phyloP scores from a whole-genome alignment of 2,888 invertebrate species.

The Xanthia icteritia region DNA sequence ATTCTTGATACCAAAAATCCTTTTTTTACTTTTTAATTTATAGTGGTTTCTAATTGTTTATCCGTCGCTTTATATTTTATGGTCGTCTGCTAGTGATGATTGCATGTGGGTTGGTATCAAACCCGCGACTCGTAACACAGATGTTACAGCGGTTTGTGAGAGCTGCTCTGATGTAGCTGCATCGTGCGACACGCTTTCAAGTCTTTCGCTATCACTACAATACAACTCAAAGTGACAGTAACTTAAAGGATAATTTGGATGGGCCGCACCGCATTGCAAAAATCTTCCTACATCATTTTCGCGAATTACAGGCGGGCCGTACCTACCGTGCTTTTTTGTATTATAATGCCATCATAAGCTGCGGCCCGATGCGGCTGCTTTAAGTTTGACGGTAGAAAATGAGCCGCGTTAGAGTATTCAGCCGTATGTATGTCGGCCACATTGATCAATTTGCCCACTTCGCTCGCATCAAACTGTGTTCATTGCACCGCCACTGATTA shows the following conservation, averaged over 20 bases:
- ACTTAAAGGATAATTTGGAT: not conserved
- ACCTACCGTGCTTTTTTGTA: not conserved
- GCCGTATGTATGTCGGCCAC: not conserved
- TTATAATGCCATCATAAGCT: no score
- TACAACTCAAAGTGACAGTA: not conserved
- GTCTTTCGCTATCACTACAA: not conserved
- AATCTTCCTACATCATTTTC: not conserved
- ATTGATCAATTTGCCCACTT: conserved; percentile 6
- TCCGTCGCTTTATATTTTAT: not conserved
- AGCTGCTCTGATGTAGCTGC: not conserved
- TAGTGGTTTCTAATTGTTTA: not conserved
- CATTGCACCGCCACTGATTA: conserved; percentile 32
- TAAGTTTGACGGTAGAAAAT: not conserved
- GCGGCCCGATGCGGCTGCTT: not conserved
- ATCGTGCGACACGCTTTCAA: not conserved
- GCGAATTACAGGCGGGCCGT: no score
- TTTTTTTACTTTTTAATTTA: not conserved
- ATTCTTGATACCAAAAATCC: not conserved
- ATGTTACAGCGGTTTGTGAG: not conserved
- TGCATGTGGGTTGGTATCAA: not conserved
- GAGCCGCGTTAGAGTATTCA: not conserved
- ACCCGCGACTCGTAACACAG: no score
- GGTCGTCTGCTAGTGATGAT: not conserved
- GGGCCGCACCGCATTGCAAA: not conserved
- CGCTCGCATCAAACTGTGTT: conserved; percentile 6